Conservation (phyloP, 2,888 invertebrate genomes). For the Nomada lathburiana region DNA sequence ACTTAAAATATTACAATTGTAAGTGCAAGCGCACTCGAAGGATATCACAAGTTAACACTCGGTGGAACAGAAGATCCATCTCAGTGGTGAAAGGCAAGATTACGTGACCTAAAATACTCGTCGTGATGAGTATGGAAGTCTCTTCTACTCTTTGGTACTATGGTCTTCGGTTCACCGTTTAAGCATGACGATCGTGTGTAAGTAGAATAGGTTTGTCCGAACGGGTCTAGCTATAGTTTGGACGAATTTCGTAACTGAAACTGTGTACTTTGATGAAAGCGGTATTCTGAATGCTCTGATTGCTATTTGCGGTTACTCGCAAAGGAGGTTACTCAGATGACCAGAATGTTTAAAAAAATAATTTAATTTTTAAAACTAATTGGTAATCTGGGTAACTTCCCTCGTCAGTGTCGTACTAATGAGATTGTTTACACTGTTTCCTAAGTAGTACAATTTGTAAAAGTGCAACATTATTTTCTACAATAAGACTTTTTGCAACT, state of each 20-base stretch:
- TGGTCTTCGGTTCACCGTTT: constrained; percentile 14
- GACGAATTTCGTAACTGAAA: background rate
- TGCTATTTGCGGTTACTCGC: too few species aligned
- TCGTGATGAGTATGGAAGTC: constrained; percentile 10
- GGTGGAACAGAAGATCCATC: constrained; percentile 1
- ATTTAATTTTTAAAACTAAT: too few species aligned
- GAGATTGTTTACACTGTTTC: too few species aligned
- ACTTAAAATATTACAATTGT: background rate
- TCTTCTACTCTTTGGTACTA: background rate
- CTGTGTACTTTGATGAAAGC: background rate
- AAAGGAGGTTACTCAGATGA: too few species aligned
- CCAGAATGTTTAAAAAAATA: too few species aligned
- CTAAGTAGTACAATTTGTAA: too few species aligned
- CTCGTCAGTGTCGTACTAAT: too few species aligned
- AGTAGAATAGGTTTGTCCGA: background rate
- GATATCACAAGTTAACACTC: background rate
- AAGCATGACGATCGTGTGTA: constrained; percentile 5
- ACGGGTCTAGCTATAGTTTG: background rate
- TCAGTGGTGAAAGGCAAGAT: constrained; percentile 21
- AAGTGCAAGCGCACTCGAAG: background rate
- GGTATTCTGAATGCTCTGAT: background rate
- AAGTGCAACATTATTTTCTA: too few species aligned
- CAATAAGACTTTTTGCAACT: too few species aligned
- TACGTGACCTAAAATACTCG: constrained; percentile 18
- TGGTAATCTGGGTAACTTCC: too few species aligned